phyloP scores from a whole-genome alignment of 1,140 invertebrate species.

The Drosophila athabasca region DNA sequence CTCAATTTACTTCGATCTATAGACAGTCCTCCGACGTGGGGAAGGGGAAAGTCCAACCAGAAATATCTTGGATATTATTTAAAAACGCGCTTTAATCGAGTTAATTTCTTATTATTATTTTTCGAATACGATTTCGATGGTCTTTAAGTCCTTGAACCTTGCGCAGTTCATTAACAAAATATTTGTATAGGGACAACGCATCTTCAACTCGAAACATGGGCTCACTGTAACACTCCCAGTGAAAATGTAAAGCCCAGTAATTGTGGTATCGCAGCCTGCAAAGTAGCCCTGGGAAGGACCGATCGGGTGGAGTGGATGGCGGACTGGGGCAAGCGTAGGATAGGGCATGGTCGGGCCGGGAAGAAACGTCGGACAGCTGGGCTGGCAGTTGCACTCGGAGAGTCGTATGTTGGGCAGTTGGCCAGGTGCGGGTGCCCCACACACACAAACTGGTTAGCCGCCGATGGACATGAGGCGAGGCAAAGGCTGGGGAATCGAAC shows the following conservation, averaged over 20 bases:
- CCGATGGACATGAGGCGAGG: conserved; percentile 56
- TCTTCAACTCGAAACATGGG: conserved; percentile 1
- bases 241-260: conserved; percentile 25
- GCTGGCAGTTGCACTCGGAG: conserved; percentile 35
- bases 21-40: too few relatives aligned
- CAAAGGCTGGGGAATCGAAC: conserved; percentile 30
- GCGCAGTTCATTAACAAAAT: neutral
- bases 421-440: conserved; percentile 76
- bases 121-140: too few relatives aligned
- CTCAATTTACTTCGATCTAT: too few relatives aligned
- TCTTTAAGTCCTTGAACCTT: too few relatives aligned
- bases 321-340: neutral
- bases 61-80: too few relatives aligned
- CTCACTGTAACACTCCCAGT: conserved; percentile 8
- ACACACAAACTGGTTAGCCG: conserved; percentile 58
- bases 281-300: conserved; percentile 30
- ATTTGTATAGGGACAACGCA: neutral
- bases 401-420: conserved; percentile 75
- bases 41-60: too few relatives aligned
- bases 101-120: too few relatives aligned
- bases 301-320: neutral
- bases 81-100: too few relatives aligned
- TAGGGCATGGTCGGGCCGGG: conserved; percentile 33
- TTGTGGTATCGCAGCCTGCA: conserved; percentile 10
- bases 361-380: conserved; percentile 57